Evolutionary conservation across 2,888 invertebrate genomes (phyloP), one percentile per base, ranked within the genome.

Genomic region (Brachyptera putata): DNA sequence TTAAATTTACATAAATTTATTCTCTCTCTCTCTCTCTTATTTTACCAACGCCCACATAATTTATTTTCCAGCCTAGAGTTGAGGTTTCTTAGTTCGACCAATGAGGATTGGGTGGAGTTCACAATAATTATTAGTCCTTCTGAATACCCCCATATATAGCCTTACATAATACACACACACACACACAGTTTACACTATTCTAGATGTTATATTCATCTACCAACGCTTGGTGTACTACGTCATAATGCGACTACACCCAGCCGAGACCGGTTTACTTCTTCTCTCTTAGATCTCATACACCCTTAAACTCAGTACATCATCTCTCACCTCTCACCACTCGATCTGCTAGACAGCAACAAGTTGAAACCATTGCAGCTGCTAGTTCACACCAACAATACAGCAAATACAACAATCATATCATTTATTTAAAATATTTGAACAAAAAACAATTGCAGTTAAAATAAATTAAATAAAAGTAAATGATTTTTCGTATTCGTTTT

Each of bases 91-190:
- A 43, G 53, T 36, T 36, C 43, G 26, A 39, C 55, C 59, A 55
- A 41, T 55, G 59, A 59, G 59, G 50, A 37, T 61, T 61, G 61
- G 61, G 61, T 61, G 61, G 61, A 61, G 61, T 61, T 46, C 56
- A 60, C 49, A 55, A 61, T 63, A 61, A 63, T 63, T 63, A 63
- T 61, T 36, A 26, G 36, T 55, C 25, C 56, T 39, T 57, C 34
- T 49, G 63, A 63, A 58, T 58, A 61, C 60, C 43, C 49, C 63
- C 63, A 63, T 60, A 63, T 63, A 63, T 63, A 61, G 63, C 34
- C 61, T 61, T 58, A 61, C 60, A 57, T 57, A 61, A 61, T 56
- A 57, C 49, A 57, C 21, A 49, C n/a, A 24, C 49, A 30, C 57
- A 37, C 37, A 36, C 18, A 18, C 25, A 25, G 48, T 61, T 61